phyloP scores from a whole-genome alignment of 2,797 vertebrate species.

The Xyrichtys novacula region DNA sequence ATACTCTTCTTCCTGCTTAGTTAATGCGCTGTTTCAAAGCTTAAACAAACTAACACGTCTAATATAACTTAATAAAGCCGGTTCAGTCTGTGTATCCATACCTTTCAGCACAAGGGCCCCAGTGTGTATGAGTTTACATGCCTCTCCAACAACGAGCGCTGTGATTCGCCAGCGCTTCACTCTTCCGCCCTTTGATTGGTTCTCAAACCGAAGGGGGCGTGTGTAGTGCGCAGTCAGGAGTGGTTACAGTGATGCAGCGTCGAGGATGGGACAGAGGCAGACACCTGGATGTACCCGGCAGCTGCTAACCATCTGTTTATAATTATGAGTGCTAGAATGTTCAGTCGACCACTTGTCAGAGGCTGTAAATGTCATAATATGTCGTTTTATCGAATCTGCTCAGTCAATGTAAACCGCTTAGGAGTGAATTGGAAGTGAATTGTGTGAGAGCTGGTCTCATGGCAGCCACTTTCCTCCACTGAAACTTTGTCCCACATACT shows the following conservation, averaged over 20 bases:
- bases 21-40: neutral
- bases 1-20: neutral
- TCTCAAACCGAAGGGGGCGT: constrained; percentile 18
- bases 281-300: constrained; percentile 57
- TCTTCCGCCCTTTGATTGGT: constrained; percentile 51
- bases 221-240: constrained; percentile 28
- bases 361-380: constrained; percentile 45
- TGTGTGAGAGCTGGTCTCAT: constrained; percentile 16
- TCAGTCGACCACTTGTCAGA: constrained; percentile 55
- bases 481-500: neutral
- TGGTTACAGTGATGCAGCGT: constrained; percentile 2
- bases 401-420: constrained; percentile 4
- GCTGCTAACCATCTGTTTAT: constrained; percentile 60
- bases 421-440: constrained; percentile 14
- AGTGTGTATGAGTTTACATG: constrained; percentile 2
- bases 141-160: constrained; percentile 52
- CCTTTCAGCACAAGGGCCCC: constrained; percentile 69
- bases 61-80: constrained; percentile 16
- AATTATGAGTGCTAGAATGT: constrained; percentile 57
- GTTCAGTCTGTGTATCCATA: constrained; percentile 43
- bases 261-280: neutral
- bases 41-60: constrained; percentile 25
- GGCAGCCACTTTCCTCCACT: neutral
- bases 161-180: constrained; percentile 59
- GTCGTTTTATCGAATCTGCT: constrained; percentile 31